Evolutionary conservation across 2,113 vertebrate genomes (phyloP), one percentile per base, ranked within the genome.

Genomic region (Drymodes brunneopygia): DNA sequence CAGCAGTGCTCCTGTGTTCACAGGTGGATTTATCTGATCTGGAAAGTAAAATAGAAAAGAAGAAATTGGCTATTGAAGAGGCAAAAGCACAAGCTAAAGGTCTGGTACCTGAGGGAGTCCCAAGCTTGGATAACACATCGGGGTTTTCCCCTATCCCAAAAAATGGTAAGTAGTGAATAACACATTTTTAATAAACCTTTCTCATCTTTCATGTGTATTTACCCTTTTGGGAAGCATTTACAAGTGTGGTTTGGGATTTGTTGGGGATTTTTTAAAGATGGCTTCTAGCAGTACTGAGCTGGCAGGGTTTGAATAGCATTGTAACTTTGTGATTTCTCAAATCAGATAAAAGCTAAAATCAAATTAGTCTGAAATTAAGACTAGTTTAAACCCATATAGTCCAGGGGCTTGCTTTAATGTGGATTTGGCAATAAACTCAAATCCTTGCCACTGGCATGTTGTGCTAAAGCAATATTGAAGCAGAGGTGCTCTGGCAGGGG

Each of bases 111-210:
- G 96, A 97, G 6, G 95, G 96, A 27, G 82, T 95, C 6, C 98
- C 97, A 2, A 96, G 84, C 29, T 80, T 97, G 21, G 98, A 98
- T 17, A 75, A 80, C 31, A 83, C 97, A 0, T 89, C 98, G 0
- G 98, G 98, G 14, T 98, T 99, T 96, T 99, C 98, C 1, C 98
- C 98, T 8, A 77, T 87, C 61, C 98, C 98, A 2, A 98, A 98
- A 97, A 96, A 92, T 50, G 98, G 98, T 98, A 81, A 94, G 91
- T 88, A 27, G 66, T 48, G 31, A 67, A 10, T 78, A 69, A 64
- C 15, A 70, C 28, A 6, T 29, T 78, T 70, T 48, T 51, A 86
- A 36, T 78, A 45, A 50, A 18, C 51, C 21, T 40, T 77, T 67
- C 36, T 56, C 58, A 42, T 77, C 60, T 84, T 81, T n/a, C 50